These are phyloP conservation scores for Microplitis manilae DNA, from an alignment of 2,888 invertebrate species.

Conservation along the genomic window DNA sequence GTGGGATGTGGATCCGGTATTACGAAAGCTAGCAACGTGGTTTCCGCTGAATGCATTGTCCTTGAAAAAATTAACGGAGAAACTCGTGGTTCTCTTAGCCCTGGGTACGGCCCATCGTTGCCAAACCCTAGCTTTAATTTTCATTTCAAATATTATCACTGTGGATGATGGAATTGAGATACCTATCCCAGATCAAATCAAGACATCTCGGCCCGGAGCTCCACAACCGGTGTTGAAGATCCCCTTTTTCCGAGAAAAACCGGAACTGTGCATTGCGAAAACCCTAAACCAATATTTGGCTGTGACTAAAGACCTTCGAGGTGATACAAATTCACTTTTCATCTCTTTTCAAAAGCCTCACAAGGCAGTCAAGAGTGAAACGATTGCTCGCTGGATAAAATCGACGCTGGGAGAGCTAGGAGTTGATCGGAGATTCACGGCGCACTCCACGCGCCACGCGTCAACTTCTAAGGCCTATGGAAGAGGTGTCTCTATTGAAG, in stretches of 20 bases:
- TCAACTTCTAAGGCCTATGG: constrained; percentile 39
- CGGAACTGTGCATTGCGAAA: constrained; percentile 30
- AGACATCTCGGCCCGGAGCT: constrained; percentile 19
- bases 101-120: constrained; percentile 40
- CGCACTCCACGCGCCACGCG: constrained; percentile 42
- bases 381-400: constrained; percentile 38
- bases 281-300: constrained; percentile 30
- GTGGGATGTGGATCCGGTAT: constrained; percentile 29
- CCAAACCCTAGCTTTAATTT: constrained; percentile 41
- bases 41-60: constrained; percentile 17
- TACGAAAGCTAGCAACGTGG: constrained; percentile 13
- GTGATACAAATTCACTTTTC: constrained; percentile 31
- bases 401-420: constrained; percentile 19
- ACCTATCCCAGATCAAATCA: constrained; percentile 20
- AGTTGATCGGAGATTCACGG: constrained; percentile 14
- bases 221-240: constrained; percentile 23
- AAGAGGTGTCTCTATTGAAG: constrained; percentile 34
- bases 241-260: constrained; percentile 31
- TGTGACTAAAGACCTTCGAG: constrained; percentile 26
- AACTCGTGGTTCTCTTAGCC: constrained; percentile 33
- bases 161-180: constrained; percentile 17
- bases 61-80: constrained; percentile 33
- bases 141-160: constrained; percentile 25
- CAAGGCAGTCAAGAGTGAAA: constrained; percentile 25
- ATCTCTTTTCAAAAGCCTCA: constrained; percentile 38